These are phyloP conservation scores for Sipha flava DNA, from an alignment of 1,140 invertebrate species.

Conservation along the genomic window DNA sequence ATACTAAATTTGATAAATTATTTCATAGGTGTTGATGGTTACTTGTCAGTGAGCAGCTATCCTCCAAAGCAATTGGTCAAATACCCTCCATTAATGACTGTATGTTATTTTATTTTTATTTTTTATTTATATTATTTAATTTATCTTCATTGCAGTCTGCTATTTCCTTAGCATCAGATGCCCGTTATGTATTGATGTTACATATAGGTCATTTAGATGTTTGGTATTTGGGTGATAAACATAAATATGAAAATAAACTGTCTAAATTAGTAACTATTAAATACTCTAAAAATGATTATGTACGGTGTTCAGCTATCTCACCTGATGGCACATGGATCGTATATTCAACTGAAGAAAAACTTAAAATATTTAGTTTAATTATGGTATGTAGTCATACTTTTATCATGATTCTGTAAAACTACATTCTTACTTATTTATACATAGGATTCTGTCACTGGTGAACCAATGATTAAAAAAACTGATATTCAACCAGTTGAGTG, in stretches of 20 bases:
- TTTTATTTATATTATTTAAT: neutral
- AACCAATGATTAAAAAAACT: constrained; percentile 28
- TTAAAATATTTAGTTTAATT: constrained; percentile 60
- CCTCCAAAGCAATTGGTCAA: constrained; percentile 57
- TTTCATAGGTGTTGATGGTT: constrained; percentile 57
- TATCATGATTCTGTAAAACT: constrained; percentile 43
- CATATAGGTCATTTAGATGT: constrained; percentile 58
- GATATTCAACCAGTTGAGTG: constrained; percentile 24
- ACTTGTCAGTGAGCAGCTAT: constrained; percentile 58
- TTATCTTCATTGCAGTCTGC: constrained; percentile 43
- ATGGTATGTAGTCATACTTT: constrained; percentile 41
- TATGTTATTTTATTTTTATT: constrained; percentile 34
- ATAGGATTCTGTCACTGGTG: constrained; percentile 7
- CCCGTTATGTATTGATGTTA: constrained; percentile 57
- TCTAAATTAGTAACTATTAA: constrained; percentile 15
- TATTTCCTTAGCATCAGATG: constrained; percentile 50
- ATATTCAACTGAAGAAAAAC: constrained; percentile 58
- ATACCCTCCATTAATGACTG: constrained; percentile 57
- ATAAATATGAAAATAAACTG: constrained; percentile 26
- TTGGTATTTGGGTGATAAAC: constrained; percentile 46
- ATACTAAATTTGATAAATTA: neutral
- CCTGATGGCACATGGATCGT: constrained; percentile 58
- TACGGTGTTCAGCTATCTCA: constrained; percentile 59
- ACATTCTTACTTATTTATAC: neutral
- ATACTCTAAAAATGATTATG: constrained; percentile 47